Base-by-base conservation (phyloP, 2,113 vertebrate species). In the Callipepla squamata region DNA sequence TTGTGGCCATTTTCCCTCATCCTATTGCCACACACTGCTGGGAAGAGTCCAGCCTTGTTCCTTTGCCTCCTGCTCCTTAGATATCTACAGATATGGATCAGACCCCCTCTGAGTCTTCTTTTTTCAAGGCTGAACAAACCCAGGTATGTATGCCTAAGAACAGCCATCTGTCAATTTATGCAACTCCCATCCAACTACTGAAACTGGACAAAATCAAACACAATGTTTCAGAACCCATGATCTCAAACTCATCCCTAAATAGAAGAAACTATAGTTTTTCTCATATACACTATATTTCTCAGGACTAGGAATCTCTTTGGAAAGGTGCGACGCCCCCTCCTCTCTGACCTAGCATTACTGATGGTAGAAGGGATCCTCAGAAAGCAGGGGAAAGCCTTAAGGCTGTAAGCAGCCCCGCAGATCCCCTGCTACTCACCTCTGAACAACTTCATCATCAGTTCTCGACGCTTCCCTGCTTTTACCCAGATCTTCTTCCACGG, bases 391-490 rank as follows among this genome's bases (percentile, higher is more conserved):
- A 53, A 47, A 81, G 18, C 20, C 50, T 32, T 9, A 32, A 2
- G 0, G 1, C 53, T 47, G n/a, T 1, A 28, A 66, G 1, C 2
- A 45, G 21, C 23, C n/a, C 13, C 34, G 9, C 53, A 38, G 5
- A 8, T 25, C 2, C 2, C 3, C 66, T 13, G 25, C 7, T 40
- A 97, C 98, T 62, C 61, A 99, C 99, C 99, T 99, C 96, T 99
- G 98, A 30, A 99, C 98, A 57, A 98, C 98, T 96, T 99, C 99
- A 55, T 99, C 99, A 36, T 99, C 99, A 2, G 99, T 99, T 89
- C 98, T 98, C 66, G 99, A 99, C 26, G 98, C 99, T 95, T 99
- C 99, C 87, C 99, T 97, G 96, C 99, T 99, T 97, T 99, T 99
- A 17, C 99, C 99, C 67, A 99, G 75, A 72, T 99, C 98, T 17